A percentile compares a stretch with the other conserved stretches of the same genome.
Conservation (phyloP, 37 sponge, comb jelly and placozoan genomes). For the Cliona cf. orientalis region DNA sequence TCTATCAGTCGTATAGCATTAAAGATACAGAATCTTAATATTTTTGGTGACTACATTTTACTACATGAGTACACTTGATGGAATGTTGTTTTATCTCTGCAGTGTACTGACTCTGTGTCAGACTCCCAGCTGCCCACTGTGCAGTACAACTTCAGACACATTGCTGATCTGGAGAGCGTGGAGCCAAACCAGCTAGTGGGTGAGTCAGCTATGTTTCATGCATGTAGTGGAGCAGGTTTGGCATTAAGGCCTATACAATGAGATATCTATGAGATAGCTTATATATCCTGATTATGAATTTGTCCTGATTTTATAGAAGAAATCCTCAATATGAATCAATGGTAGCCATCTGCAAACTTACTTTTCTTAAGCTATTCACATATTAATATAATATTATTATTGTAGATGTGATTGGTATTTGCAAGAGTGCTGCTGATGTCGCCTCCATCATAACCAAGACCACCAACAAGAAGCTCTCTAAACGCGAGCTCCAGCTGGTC, state of each 20-base stretch:
- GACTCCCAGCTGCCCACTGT: slow-evolving; percentile 60
- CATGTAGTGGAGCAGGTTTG: background rate
- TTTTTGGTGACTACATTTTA: background rate
- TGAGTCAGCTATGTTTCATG: slow-evolving; percentile 13
- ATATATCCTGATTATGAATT: no score
- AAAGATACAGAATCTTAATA: no score
- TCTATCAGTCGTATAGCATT: no score
- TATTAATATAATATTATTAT: background rate
- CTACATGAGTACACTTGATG: no score
- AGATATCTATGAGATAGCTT: no score
- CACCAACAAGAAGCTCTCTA: slow-evolving; percentile 60
- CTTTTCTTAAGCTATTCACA: background rate
- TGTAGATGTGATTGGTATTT: slow-evolving; percentile 88
- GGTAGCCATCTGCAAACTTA: background rate
- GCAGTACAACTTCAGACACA: slow-evolving; percentile 65
- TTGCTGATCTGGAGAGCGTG: slow-evolving; percentile 61
- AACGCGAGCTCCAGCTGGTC: slow-evolving; percentile 79
- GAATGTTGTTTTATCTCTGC: slow-evolving; percentile 21
- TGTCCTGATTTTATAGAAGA: no score
- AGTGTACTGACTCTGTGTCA: slow-evolving; percentile 57
- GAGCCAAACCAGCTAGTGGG: slow-evolving; percentile 75
- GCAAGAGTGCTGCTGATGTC: slow-evolving; percentile 61
- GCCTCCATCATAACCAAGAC: slow-evolving; percentile 56
- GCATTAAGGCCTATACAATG: background rate
- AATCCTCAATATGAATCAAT: background rate